A percentile compares a stretch with the other conserved stretches of the same genome.
Evolutionary conservation across 2,797 vertebrate genomes (phyloP).

Genomic region (Danio choprae): DNA sequence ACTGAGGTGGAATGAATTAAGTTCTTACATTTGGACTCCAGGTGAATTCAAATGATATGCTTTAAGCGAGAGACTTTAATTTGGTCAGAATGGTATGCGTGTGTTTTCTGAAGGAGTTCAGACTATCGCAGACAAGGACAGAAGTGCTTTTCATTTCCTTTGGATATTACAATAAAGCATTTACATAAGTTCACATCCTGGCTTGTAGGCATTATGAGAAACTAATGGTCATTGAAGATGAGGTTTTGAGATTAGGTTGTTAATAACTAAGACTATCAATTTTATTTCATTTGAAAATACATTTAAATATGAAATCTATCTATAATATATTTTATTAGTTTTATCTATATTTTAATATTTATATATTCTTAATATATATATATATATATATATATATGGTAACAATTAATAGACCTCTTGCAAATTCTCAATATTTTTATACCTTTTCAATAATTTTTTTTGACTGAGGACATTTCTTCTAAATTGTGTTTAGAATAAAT

Average conservation of each 20-base stretch:
- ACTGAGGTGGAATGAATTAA: constrained; percentile 67
- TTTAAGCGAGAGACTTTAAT: constrained; percentile 22
- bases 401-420: too few relatives aligned
- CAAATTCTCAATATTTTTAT: too few relatives aligned
- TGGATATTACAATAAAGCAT: constrained; percentile 11
- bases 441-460: too few relatives aligned
- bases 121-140: not conserved
- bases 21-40: constrained; percentile 59
- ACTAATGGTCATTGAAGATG: not conserved
- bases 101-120: constrained; percentile 10
- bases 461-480: too few relatives aligned
- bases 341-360: too few relatives aligned
- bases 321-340: too few relatives aligned
- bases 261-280: not conserved
- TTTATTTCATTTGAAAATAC: not conserved
- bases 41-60: constrained; percentile 63
- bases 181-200: not conserved
- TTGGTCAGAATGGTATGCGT: not conserved
- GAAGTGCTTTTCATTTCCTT: not conserved
- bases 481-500: too few relatives aligned
- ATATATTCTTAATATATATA: too few relatives aligned
- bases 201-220: not conserved
- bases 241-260: not conserved
- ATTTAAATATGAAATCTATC: not conserved
- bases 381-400: too few relatives aligned